Conservation (phyloP, 2,113 vertebrate genomes). For the Marmota monax region DNA sequence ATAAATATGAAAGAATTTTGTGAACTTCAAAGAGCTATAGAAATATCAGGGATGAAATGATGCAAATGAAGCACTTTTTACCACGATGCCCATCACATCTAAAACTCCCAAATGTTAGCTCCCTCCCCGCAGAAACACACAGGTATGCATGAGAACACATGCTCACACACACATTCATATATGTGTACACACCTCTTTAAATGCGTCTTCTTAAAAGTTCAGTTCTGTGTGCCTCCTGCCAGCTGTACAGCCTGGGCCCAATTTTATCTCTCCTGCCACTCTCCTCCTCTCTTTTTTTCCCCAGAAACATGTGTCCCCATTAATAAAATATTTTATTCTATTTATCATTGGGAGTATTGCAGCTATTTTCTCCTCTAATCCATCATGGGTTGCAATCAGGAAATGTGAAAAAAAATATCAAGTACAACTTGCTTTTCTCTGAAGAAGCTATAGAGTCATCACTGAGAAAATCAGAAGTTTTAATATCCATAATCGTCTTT, state of each 20-base stretch:
- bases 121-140: neutral
- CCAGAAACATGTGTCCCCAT: neutral
- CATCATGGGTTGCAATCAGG: neutral
- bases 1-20: neutral
- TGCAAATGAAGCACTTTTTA: neutral
- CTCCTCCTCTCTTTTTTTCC: neutral
- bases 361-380: neutral
- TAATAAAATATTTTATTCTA: constrained; percentile 20
- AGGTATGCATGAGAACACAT: neutral
- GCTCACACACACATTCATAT: neutral
- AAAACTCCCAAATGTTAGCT: neutral
- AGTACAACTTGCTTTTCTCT: neutral
- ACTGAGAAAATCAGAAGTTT: neutral
- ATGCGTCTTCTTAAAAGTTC: neutral
- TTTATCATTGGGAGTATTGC: neutral
- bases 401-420: neutral
- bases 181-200: neutral
- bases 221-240: neutral
- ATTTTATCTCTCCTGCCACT: neutral
- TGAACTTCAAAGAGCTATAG: neutral
- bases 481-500: neutral
- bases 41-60: neutral
- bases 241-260: neutral
- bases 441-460: constrained; percentile 2
- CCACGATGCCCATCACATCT: neutral